These are phyloP conservation scores for Pecten maximus DNA, from an alignment of 2,888 invertebrate genomes.

Conservation along the genomic window DNA sequence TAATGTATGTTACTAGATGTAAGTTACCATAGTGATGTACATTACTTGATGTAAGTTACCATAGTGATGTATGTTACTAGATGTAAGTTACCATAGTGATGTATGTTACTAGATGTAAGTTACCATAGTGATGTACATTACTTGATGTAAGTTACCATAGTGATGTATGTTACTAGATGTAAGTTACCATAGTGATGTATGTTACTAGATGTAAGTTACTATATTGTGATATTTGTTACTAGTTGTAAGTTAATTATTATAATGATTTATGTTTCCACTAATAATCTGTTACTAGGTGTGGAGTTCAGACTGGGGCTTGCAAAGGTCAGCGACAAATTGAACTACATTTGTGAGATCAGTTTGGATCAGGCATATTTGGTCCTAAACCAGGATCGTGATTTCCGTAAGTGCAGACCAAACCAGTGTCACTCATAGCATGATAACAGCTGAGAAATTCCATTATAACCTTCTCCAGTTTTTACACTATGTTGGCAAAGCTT, in stretches of 20 bases:
- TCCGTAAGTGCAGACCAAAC: conserved; percentile 44
- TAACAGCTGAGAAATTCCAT: too few species aligned
- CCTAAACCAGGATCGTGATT: conserved; percentile 46
- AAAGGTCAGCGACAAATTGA: conserved; percentile 6
- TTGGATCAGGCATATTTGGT: conserved; percentile 48
- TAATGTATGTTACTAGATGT: too few species aligned
- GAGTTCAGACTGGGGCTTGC: conserved; percentile 40
- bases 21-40: too few species aligned
- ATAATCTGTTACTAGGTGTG: conserved; percentile 44
- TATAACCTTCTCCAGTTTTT: too few species aligned
- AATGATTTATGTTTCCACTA: not conserved
- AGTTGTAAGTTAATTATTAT: not conserved
- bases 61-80: too few species aligned
- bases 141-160: not conserved
- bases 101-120: too few species aligned
- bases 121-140: too few species aligned
- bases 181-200: not conserved
- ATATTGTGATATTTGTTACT: not conserved
- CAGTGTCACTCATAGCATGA: not conserved
- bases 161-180: not conserved
- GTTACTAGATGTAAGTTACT: not conserved
- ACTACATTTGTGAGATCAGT: conserved; percentile 53
- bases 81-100: too few species aligned
- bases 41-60: too few species aligned
- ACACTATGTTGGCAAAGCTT: too few species aligned